Conservation (phyloP, 2,888 invertebrate genomes). For the Eupithecia insigniata region DNA sequence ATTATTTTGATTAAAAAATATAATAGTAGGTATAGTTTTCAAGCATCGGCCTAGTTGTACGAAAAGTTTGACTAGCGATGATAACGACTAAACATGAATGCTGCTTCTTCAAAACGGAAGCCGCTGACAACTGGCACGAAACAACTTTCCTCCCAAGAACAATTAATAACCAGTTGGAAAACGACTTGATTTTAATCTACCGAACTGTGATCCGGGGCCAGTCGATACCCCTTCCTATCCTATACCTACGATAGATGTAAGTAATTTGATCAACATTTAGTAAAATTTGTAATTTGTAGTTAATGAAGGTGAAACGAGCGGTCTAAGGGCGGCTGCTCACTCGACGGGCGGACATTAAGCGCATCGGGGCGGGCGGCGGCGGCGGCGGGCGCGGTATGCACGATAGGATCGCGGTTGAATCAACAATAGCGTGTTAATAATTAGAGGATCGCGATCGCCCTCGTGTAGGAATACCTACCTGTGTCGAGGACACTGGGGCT, state of each 20-base stretch:
- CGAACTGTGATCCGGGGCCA: conserved; percentile 5
- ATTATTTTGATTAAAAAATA: no score
- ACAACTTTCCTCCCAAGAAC: conserved; percentile 26
- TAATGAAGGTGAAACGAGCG: conserved; percentile 4
- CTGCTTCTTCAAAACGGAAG: conserved; percentile 11
- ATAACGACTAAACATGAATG: conserved; percentile 2
- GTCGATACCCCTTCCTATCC: conserved; percentile 4
- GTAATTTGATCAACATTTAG: background rate
- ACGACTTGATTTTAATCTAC: conserved; percentile 34
- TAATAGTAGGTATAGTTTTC: background rate
- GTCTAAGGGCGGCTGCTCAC: conserved; percentile 28
- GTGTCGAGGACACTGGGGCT: background rate
- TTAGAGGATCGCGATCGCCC: conserved; percentile 37
- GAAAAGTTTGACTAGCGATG: background rate
- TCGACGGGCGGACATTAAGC: conserved; percentile 35
- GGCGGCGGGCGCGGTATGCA: conserved; percentile 12
- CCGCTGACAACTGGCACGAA: conserved; percentile 21
- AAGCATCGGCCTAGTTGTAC: background rate
- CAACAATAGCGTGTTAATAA: conserved; percentile 38
- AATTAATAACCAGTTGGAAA: conserved; percentile 35
- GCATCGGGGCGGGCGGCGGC: conserved; percentile 23
- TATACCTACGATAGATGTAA: background rate
- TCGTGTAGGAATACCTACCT: background rate
- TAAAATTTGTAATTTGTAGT: background rate
- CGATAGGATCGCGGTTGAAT: conserved; percentile 38